These are phyloP conservation scores for Drosophila sucinea DNA, from an alignment of 1,140 invertebrate genomes.

Conservation along the genomic window DNA sequence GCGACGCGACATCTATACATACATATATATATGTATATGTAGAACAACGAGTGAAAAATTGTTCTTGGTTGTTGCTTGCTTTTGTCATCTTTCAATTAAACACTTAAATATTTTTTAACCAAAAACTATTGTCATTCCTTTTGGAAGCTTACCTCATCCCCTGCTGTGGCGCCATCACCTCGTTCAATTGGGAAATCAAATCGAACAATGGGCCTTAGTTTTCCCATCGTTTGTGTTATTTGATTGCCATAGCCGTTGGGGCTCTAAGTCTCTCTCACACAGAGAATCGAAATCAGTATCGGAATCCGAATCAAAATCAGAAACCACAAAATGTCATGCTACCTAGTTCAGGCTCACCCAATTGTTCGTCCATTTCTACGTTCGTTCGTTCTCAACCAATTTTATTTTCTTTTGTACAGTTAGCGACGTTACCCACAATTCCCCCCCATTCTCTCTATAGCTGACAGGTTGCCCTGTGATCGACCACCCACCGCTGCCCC, in stretches of 20 bases:
- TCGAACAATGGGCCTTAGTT: conserved; percentile 44
- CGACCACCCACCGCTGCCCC: not conserved
- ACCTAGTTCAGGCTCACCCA: conserved; percentile 54
- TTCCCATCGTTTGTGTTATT: conserved; percentile 31
- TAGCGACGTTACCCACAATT: conserved; percentile 23
- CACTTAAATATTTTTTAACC: conserved; percentile 1
- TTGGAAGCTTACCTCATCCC: not conserved
- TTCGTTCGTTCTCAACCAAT: conserved; percentile 35
- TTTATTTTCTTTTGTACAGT: conserved; percentile 73
- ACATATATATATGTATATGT: too few species aligned
- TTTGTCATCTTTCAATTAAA: not conserved
- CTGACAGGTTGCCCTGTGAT: conserved; percentile 47
- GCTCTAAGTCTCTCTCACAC: conserved; percentile 25
- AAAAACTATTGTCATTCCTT: not conserved
- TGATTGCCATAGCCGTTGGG: conserved; percentile 57
- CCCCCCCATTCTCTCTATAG: conserved; percentile 41
- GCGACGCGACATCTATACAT: not conserved
- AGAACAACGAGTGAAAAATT: too few species aligned
- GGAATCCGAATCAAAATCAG: conserved; percentile 44
- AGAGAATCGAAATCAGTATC: conserved; percentile 49
- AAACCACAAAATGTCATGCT: conserved; percentile 68
- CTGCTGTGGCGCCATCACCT: not conserved
- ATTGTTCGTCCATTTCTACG: conserved; percentile 25
- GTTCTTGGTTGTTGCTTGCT: not conserved
- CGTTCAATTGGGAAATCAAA: conserved; percentile 59